phyloP scores from a whole-genome alignment of 1,140 invertebrate species.

The Panonychus citri region DNA sequence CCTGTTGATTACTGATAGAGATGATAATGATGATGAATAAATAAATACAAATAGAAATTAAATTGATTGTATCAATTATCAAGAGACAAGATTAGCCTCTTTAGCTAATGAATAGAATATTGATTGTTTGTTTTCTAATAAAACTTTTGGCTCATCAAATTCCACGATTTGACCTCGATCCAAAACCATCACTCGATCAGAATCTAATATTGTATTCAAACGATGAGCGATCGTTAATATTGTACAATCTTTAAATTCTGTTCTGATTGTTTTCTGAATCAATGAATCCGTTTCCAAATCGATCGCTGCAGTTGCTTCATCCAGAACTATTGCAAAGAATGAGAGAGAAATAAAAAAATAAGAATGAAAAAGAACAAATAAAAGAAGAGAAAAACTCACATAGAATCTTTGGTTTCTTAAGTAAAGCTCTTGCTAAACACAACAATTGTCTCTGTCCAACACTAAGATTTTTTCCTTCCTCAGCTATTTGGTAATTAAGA shows the following conservation, averaged over 20 bases:
- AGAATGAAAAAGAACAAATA: no score
- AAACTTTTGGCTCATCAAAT: slow-evolving; percentile 46
- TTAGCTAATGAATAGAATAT: slow-evolving; percentile 81
- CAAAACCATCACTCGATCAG: slow-evolving; percentile 17
- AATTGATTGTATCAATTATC: background rate
- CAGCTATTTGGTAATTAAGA: slow-evolving; percentile 8
- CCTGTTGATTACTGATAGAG: no score
- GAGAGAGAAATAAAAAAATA: no score
- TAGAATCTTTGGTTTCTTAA: slow-evolving; percentile 28
- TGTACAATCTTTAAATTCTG: slow-evolving; percentile 22
- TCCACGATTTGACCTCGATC: slow-evolving; percentile 29
- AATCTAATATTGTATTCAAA: slow-evolving; percentile 25
- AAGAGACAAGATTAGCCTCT: slow-evolving; percentile 39
- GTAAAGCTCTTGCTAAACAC: slow-evolving; percentile 31
- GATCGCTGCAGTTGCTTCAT: slow-evolving; percentile 24
- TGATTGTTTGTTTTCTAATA: slow-evolving; percentile 48
- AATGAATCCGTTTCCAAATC: slow-evolving; percentile 24
- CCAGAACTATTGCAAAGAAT: no score
- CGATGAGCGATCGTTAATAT: slow-evolving; percentile 27
- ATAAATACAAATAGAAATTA: no score
- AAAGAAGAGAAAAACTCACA: no score
- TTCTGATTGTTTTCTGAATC: slow-evolving; percentile 24
- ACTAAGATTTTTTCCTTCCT: slow-evolving; percentile 15
- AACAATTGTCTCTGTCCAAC: slow-evolving; percentile 29
- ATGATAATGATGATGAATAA: no score